Evolutionary conservation across 1,140 invertebrate genomes (phyloP).

Genomic region (Drosophila virilis): DNA sequence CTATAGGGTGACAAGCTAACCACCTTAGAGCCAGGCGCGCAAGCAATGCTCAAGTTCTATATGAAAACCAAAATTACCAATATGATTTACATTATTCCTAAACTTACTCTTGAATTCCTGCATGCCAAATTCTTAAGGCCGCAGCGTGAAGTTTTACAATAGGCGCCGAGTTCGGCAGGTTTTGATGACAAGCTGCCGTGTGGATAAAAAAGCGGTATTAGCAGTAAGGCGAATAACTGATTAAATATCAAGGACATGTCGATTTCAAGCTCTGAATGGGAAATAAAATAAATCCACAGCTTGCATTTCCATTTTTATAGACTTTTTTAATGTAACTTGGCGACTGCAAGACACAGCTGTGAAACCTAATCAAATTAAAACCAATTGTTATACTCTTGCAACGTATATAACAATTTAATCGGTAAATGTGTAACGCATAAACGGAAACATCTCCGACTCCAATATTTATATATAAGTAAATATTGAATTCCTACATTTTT

Average conservation of each 20-base stretch:
- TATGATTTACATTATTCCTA: neutral
- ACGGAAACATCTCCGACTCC: no score
- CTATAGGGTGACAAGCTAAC: neutral
- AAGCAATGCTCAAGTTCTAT: constrained; percentile 6
- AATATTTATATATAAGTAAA: neutral
- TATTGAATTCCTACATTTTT: no score
- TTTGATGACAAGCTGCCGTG: no score
- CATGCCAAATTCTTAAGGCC: constrained; percentile 27
- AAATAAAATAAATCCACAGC: neutral
- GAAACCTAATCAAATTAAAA: neutral
- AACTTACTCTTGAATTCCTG: neutral
- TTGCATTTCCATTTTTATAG: neutral
- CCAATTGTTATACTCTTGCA: neutral
- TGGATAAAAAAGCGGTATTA: neutral
- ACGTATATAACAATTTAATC: no score
- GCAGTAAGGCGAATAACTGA: neutral
- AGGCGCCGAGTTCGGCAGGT: neutral
- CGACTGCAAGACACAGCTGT: neutral
- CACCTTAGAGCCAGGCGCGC: neutral
- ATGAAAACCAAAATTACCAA: neutral
- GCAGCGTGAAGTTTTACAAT: constrained; percentile 37
- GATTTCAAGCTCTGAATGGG: neutral
- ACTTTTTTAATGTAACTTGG: neutral
- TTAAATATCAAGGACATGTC: neutral
- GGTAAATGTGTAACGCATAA: neutral